Conservation (phyloP, 2,113 vertebrate genomes). For the Ia io region DNA sequence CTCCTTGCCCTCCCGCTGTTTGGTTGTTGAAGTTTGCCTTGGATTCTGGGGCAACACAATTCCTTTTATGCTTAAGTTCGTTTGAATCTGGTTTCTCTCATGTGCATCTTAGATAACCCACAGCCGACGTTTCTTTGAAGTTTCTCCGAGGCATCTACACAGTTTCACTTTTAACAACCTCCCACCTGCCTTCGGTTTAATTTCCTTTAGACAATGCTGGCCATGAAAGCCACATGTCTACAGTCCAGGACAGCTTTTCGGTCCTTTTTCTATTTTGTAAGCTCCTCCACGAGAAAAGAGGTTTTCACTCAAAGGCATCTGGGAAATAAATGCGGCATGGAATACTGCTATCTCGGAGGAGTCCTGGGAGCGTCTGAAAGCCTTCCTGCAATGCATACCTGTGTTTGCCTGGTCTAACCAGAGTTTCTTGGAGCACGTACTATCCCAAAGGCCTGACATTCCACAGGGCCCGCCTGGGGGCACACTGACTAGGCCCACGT, state of each 20-base stretch:
- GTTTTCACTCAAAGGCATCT: slow-evolving; percentile 45
- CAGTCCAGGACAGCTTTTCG: slow-evolving; percentile 5
- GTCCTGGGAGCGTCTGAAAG: neutral
- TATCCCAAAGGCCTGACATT: neutral
- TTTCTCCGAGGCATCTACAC: slow-evolving; percentile 60
- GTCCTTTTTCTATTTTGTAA: slow-evolving; percentile 38
- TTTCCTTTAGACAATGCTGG: slow-evolving; percentile 65
- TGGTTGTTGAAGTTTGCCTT: slow-evolving; percentile 4
- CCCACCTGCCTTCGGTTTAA: slow-evolving; percentile 69
- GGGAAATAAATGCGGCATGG: slow-evolving; percentile 8
- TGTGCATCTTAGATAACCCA: slow-evolving; percentile 57
- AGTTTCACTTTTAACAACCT: slow-evolving; percentile 73
- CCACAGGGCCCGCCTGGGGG: neutral
- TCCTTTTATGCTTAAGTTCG: slow-evolving; percentile 59
- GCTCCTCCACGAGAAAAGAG: slow-evolving; percentile 6
- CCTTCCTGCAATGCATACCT: neutral
- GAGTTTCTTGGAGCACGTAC: neutral
- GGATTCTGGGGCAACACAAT: slow-evolving; percentile 16
- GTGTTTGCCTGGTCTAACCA: neutral
- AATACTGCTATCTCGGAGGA: neutral
- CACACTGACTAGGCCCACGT: neutral
- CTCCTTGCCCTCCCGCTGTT: neutral
- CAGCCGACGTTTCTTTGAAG: slow-evolving; percentile 68
- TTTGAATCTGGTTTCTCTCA: slow-evolving; percentile 61
- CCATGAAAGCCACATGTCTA: slow-evolving; percentile 54